These are phyloP conservation scores for Fragum fragum DNA, from an alignment of 2,888 invertebrate species.

Conservation along the genomic window DNA sequence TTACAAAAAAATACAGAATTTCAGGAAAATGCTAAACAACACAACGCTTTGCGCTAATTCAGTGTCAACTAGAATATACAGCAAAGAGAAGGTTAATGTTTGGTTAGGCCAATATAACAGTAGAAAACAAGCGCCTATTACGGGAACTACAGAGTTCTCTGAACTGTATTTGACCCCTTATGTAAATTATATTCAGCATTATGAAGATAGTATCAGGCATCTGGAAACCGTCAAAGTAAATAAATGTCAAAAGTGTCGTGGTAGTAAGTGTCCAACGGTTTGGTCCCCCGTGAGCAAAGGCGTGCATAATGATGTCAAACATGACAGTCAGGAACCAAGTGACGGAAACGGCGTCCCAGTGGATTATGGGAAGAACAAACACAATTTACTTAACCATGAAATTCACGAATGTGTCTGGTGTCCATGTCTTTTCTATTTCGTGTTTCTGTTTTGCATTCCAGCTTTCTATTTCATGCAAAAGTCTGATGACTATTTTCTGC, in stretches of 20 bases:
- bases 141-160: neutral
- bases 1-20: no score
- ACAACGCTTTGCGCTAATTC: no score
- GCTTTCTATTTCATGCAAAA: constrained; percentile 44
- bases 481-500: constrained; percentile 23
- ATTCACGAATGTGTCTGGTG: constrained; percentile 49
- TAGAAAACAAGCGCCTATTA: neutral
- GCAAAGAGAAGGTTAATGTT: neutral
- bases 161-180: constrained; percentile 3
- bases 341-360: neutral
- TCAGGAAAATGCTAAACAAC: no score
- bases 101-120: neutral
- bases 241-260: neutral
- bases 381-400: constrained; percentile 33
- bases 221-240: neutral
- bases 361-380: constrained; percentile 33
- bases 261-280: neutral
- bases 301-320: neutral
- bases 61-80: neutral
- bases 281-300: neutral
- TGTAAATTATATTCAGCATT: neutral
- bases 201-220: neutral
- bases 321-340: neutral
- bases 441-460: constrained; percentile 43
- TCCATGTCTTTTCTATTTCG: constrained; percentile 40